A percentile compares a stretch with the other conserved stretches of the same genome.
phyloP scores from a whole-genome alignment of 2,797 vertebrate genomes.

The Rhodeus uyekii region DNA sequence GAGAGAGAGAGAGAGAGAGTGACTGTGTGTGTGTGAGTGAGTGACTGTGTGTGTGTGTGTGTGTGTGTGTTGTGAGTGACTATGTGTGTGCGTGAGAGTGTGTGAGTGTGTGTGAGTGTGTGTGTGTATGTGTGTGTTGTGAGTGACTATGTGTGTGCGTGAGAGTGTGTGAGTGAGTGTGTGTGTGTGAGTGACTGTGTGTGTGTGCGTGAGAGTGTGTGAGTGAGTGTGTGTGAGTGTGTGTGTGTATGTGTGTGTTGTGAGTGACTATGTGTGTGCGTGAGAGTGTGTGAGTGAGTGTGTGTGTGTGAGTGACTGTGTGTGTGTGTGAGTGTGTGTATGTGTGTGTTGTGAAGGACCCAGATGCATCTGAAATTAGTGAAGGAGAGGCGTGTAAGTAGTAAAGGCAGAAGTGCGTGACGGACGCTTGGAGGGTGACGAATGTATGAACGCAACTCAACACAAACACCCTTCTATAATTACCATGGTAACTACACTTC shows the following conservation, averaged over 20 bases:
- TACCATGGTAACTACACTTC: neutral
- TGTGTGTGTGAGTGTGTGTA: too few species aligned
- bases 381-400: slow-evolving; percentile 68
- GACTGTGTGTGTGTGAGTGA: neutral
- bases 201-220: neutral
- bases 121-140: too few species aligned
- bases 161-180: neutral
- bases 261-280: neutral
- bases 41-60: neutral
- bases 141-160: neutral
- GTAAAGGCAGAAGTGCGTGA: slow-evolving; percentile 64
- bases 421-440: slow-evolving; percentile 60
- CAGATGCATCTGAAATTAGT: slow-evolving; percentile 69
- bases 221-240: neutral
- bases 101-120: neutral
- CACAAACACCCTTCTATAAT: slow-evolving; percentile 26
- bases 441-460: slow-evolving; percentile 40
- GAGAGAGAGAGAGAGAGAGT: too few species aligned
- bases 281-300: neutral
- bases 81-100: neutral
- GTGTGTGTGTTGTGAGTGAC: too few species aligned
- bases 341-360: slow-evolving; percentile 52
- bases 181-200: neutral
- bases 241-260: neutral
- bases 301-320: neutral